These are phyloP conservation scores for Panagrolaimus sp. DNA, from an alignment of 1,140 invertebrate genomes.

Conservation along the genomic window DNA sequence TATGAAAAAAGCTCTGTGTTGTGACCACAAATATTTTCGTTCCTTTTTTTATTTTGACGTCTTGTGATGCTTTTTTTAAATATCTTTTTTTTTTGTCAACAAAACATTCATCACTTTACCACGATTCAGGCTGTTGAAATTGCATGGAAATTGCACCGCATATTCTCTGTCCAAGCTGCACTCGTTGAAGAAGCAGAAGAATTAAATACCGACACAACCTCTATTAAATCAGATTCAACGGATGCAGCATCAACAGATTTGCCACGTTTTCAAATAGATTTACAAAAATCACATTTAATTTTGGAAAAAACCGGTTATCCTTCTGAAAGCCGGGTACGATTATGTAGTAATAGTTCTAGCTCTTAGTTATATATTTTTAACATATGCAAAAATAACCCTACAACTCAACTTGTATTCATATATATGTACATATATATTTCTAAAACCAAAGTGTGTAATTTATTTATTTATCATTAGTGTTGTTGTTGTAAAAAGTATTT, in stretches of 20 bases:
- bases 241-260: no score
- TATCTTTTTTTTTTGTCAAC: no score
- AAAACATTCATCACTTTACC: no score
- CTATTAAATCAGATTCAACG: conserved; percentile 42
- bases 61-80: no score
- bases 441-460: no score
- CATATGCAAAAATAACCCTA: no score
- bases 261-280: conserved; percentile 9
- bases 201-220: background rate
- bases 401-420: no score
- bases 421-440: no score
- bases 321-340: conserved; percentile 8
- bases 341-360: background rate
- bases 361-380: no score
- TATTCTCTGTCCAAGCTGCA: conserved; percentile 63
- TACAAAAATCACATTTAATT: conserved; percentile 15
- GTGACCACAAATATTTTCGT: background rate
- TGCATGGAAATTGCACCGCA: conserved; percentile 65
- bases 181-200: conserved; percentile 22
- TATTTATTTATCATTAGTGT: no score
- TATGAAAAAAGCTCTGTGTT: background rate
- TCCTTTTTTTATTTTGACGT: conserved; percentile 25
- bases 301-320: conserved; percentile 14
- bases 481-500: no score
- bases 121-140: conserved; percentile 63